phyloP scores from a whole-genome alignment of 2,797 vertebrate genomes.

The Phrynocephalus guinanensis region DNA sequence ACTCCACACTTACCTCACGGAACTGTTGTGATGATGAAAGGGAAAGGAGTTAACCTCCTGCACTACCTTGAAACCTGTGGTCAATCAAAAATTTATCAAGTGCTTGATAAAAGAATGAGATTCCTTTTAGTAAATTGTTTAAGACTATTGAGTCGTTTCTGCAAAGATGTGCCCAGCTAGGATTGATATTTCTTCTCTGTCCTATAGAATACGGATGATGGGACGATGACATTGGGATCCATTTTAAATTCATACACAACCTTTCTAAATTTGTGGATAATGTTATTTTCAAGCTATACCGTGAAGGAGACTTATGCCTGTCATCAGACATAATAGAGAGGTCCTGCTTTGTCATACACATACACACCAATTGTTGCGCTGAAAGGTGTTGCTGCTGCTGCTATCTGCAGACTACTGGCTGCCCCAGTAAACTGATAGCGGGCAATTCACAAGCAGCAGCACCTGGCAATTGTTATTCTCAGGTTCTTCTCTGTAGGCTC shows the following conservation, averaged over 20 bases:
- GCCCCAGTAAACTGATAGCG: constrained; percentile 54
- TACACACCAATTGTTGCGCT: constrained; percentile 26
- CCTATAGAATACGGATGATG: not conserved
- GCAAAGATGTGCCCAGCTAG: not conserved
- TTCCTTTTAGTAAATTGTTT: not conserved
- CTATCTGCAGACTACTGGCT: constrained; percentile 51
- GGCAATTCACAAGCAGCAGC: constrained; percentile 38
- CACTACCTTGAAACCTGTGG: not conserved
- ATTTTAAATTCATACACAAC: not conserved
- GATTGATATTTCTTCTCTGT: not conserved
- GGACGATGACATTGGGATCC: not conserved
- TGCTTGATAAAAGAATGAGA: not conserved
- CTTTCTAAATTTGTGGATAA: constrained; percentile 4
- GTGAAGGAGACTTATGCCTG: not conserved
- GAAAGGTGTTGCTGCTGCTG: constrained; percentile 48
- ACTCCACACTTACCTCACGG: not conserved
- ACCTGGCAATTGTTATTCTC: constrained; percentile 60
- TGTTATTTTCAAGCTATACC: not conserved
- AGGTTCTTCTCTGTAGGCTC: constrained; percentile 52
- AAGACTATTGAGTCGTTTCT: not conserved
- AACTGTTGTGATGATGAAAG: not conserved
- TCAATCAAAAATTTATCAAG: not conserved
- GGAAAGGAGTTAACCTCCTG: not conserved
- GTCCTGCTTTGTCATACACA: constrained; percentile 46
- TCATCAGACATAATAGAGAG: constrained; percentile 37